These are phyloP conservation scores for Oppia nitens DNA, from an alignment of 1,140 invertebrate species.

Conservation along the genomic window DNA sequence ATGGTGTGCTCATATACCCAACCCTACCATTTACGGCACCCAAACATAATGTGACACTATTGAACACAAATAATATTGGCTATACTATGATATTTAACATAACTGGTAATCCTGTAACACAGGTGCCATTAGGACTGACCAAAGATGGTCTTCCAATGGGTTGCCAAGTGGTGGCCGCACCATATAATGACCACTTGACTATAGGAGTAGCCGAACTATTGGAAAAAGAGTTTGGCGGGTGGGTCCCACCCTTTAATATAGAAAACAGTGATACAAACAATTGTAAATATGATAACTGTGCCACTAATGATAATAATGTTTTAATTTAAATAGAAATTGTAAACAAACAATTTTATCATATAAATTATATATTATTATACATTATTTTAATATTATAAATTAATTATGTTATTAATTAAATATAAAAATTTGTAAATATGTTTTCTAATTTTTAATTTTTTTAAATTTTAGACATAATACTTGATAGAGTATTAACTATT, in stretches of 20 bases:
- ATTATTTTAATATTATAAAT: no score
- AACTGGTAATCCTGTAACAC: conserved; percentile 29
- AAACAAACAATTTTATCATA: no score
- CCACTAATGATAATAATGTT: no score
- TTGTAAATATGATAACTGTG: not conserved
- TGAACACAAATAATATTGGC: conserved; percentile 28
- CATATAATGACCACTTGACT: conserved; percentile 29
- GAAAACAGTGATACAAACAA: not conserved
- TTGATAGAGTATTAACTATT: no score
- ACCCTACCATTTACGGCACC: conserved; percentile 29
- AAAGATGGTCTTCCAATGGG: conserved; percentile 29
- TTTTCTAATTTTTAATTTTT: no score
- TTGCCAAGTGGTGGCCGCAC: conserved; percentile 31
- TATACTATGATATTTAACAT: conserved; percentile 32
- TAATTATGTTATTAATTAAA: no score
- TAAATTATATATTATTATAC: no score
- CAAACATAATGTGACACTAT: conserved; percentile 30
- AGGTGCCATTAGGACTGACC: conserved; percentile 29
- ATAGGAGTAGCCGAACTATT: conserved; percentile 33
- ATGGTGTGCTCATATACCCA: conserved; percentile 29
- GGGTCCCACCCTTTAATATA: conserved; percentile 7
- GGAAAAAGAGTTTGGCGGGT: conserved; percentile 23
- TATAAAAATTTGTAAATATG: no score
- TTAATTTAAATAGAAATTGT: no score
- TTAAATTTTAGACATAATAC: no score